A percentile compares a stretch with the other conserved stretches of the same genome.
phyloP scores from a whole-genome alignment of 2,113 vertebrate genomes.

The Urocynchramus pylzowi region DNA sequence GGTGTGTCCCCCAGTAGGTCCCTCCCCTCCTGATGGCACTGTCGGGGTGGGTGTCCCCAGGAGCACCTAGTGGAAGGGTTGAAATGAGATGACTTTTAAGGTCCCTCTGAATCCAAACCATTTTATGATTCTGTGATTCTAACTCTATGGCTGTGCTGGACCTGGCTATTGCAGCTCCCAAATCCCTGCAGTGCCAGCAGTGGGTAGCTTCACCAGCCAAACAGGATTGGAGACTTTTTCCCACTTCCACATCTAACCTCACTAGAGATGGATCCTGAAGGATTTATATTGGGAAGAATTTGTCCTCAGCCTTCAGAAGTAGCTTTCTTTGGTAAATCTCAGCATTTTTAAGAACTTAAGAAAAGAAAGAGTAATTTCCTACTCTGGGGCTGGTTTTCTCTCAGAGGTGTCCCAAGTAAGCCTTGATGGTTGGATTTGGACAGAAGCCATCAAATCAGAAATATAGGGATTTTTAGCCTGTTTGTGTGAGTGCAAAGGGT shows the following conservation, averaged over 20 bases:
- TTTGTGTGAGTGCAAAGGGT: neutral
- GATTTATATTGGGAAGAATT: neutral
- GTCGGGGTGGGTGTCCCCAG: accelerated
- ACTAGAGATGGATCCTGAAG: neutral
- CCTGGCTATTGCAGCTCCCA: neutral
- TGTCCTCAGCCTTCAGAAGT: neutral
- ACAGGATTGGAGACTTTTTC: neutral
- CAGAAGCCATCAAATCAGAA: neutral
- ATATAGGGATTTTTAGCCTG: neutral
- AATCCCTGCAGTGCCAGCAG: neutral
- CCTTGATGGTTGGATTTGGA: neutral
- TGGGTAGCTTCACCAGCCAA: neutral
- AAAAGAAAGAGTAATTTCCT: neutral
- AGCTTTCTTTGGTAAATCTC: neutral
- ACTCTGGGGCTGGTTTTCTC: neutral
- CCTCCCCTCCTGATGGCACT: neutral
- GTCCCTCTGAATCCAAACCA: neutral
- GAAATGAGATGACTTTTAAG: neutral
- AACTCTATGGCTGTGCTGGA: neutral
- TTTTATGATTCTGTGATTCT: neutral
- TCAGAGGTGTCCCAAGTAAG: neutral
- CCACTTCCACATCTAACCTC: neutral
- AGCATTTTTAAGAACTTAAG: neutral
- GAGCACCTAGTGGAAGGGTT: neutral
- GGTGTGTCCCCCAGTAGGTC: accelerated